These are phyloP conservation scores for Pachypanchax playfairii DNA, from an alignment of 2,113 vertebrate species.

Conservation along the genomic window DNA sequence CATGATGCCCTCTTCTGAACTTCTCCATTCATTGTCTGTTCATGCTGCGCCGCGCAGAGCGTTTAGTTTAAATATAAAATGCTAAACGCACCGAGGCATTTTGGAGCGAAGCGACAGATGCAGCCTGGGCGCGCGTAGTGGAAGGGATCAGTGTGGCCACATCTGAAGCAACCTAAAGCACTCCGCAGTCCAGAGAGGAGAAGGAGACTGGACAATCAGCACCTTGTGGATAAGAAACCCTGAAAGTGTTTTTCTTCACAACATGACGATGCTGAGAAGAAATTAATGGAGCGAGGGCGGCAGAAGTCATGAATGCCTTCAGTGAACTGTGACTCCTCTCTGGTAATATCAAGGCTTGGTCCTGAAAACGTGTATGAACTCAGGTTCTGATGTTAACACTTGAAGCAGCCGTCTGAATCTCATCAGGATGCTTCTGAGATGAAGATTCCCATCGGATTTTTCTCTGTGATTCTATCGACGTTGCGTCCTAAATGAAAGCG, in stretches of 20 bases:
- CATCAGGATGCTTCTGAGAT: slow-evolving; percentile 13
- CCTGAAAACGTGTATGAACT: slow-evolving; percentile 30
- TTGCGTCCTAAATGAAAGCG: slow-evolving; percentile 20
- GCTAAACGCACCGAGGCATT: slow-evolving; percentile 35
- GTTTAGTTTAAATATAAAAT: slow-evolving; percentile 34
- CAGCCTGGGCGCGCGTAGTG: slow-evolving; percentile 23
- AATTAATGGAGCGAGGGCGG: slow-evolving; percentile 44
- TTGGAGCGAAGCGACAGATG: slow-evolving; percentile 43
- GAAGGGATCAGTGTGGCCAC: slow-evolving; percentile 30
- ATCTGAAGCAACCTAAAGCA: slow-evolving; percentile 31
- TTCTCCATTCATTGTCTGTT: slow-evolving; percentile 57
- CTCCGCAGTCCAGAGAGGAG: slow-evolving; percentile 19
- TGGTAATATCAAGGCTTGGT: slow-evolving; percentile 19
- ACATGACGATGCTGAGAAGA: slow-evolving; percentile 40
- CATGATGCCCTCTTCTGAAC: slow-evolving; percentile 43
- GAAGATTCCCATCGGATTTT: slow-evolving; percentile 49
- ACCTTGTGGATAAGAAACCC: slow-evolving; percentile 52
- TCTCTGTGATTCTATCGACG: background rate
- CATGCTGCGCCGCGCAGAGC: no score
- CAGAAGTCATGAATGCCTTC: slow-evolving; percentile 41
- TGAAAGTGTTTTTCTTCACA: slow-evolving; percentile 21
- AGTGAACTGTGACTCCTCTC: slow-evolving; percentile 53
- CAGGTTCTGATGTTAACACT: slow-evolving; percentile 8
- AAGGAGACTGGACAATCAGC: slow-evolving; percentile 29
- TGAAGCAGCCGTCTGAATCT: slow-evolving; percentile 20